Conservation (phyloP, 1,140 invertebrate genomes). For the Aporrectodea caliginosa region DNA sequence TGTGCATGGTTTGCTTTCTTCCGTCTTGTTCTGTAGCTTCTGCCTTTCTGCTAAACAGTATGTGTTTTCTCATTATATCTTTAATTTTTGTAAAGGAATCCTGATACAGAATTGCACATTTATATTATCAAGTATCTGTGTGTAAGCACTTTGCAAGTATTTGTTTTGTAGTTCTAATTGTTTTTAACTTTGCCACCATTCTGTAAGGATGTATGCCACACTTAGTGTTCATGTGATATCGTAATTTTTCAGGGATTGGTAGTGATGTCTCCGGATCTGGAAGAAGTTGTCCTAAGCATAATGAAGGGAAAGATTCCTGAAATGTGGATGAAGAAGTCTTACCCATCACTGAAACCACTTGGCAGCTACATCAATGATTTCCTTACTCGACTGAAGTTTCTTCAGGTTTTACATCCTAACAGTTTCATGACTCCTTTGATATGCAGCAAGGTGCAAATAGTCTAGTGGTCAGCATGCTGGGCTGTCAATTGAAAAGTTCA, state of each 20-base stretch:
- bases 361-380: constrained; percentile 56
- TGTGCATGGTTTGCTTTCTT: too few species aligned
- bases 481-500: too few species aligned
- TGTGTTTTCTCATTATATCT: not conserved
- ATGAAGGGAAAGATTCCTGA: constrained; percentile 73
- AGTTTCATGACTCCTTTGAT: not conserved
- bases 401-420: constrained; percentile 58
- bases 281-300: constrained; percentile 79
- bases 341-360: constrained; percentile 55
- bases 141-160: too few species aligned
- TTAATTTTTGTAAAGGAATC: too few species aligned
- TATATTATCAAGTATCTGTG: too few species aligned
- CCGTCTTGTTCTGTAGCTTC: too few species aligned
- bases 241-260: constrained; percentile 66
- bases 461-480: too few species aligned
- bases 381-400: constrained; percentile 51
- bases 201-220: not conserved
- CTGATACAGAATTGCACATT: too few species aligned
- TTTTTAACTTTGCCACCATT: not conserved
- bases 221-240: too few species aligned
- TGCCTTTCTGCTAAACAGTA: too few species aligned
- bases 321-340: constrained; percentile 57
- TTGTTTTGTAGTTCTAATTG: not conserved
- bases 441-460: not conserved
- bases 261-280: constrained; percentile 81